Base-by-base conservation (phyloP, 2,797 vertebrate species). In the Carduelis carduelis region DNA sequence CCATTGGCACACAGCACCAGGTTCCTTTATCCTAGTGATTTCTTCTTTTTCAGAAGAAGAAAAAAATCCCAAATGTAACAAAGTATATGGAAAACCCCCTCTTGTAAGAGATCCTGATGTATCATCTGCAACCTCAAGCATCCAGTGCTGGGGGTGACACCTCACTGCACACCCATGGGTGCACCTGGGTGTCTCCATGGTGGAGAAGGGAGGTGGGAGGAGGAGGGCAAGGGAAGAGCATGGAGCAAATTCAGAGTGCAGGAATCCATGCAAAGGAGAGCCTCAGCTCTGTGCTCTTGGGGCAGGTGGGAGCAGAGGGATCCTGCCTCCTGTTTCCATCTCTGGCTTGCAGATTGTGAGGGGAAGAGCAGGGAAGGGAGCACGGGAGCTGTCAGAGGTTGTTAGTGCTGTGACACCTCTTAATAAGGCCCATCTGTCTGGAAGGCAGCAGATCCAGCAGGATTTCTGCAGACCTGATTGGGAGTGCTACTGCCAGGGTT, bases 391-490 rank as follows among this genome's bases (percentile, higher is more conserved):
- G 95, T 93, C 93, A 95, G 90, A 37, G 87, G 57, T 34, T 56
- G 56, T 93, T 93, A 97, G 94, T 30, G 13, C 59, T 89, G 94
- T 91, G 95, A 79, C 91, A 87, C 96, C 90, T 97, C 95, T 97
- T 97, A 94, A 96, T 96, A 96, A 96, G 71, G 78, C 72, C 92
- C 46, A 43, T 96, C 91, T 97, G 89, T 77, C 55, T 87, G 43
- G 88, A 41, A 95, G 89, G 64, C 92, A 91, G 80, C 0, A 4
- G 83, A 88, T 92, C 90, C 34, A 4, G 87, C 76, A 90, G 87
- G 88, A 72, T 90, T 97, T 82, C 93, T 95, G 88, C 91, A 71
- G 88, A 71, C 75, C 90, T 74, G 77, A 15, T 89, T 82, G 91
- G 8, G 56, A 89, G 46, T n/a, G 66, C 81, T 59, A 50, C 85